Evolutionary conservation across 2,113 vertebrate genomes (phyloP).

Genomic region (Peromyscus californicus): DNA sequence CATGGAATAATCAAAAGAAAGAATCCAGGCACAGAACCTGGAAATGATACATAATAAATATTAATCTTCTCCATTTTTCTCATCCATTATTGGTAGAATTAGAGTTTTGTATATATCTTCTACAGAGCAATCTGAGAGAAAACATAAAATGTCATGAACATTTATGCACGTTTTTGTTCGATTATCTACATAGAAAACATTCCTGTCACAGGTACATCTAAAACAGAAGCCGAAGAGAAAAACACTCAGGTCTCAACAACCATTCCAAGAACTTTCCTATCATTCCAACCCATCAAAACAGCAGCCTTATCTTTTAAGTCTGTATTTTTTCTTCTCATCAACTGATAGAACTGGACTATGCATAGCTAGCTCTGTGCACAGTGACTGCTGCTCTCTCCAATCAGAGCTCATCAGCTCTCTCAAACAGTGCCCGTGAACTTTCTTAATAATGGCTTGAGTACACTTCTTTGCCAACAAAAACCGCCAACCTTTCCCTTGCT

Average conservation of each 20-base stretch:
- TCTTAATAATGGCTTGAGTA: not conserved
- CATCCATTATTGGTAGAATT: slow-evolving; percentile 13
- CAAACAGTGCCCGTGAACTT: not conserved
- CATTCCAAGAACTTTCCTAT: not conserved
- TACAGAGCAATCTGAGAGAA: not conserved
- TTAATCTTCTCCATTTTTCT: not conserved
- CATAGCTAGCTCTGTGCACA: not conserved
- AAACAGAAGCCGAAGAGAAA: not conserved
- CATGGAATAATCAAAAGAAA: slow-evolving; percentile 15
- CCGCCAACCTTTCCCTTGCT: not conserved
- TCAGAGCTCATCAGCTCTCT: not conserved
- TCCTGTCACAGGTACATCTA: not conserved
- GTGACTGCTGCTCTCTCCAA: not conserved
- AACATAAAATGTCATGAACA: not conserved
- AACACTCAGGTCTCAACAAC: not conserved
- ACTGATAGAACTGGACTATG: not conserved
- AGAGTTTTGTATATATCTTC: slow-evolving; percentile 39
- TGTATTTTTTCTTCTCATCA: not conserved
- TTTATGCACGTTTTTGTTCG: slow-evolving; percentile 43
- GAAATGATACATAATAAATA: slow-evolving; percentile 5
- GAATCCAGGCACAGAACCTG: not conserved
- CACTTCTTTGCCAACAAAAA: not conserved
- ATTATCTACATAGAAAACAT: not conserved
- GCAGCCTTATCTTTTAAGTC: not conserved
- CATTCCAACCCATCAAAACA: not conserved